Base-by-base conservation (phyloP, 2,113 vertebrate species). In the Catharus fuscescens region DNA sequence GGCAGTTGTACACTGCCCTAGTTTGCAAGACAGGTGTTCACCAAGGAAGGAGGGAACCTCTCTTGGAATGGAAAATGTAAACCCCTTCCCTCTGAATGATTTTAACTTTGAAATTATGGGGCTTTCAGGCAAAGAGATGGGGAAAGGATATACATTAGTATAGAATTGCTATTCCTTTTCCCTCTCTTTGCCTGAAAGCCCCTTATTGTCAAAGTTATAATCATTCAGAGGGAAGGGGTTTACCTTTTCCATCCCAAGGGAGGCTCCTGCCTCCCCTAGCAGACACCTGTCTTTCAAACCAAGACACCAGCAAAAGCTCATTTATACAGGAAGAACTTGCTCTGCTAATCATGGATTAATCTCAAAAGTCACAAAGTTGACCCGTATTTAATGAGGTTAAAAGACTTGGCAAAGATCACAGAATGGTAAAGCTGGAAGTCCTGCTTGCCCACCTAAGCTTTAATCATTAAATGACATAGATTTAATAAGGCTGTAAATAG, bases 351-450 rank as follows among this genome's bases (percentile, higher is more conserved):
- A 4, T 50, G 86, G 90, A 42, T 92, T 93, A 83, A 86, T 94
- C 64, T 62, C 65, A 57, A 23, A 93, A 80, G 81, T 85, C 67
- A 60, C 89, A 76, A 90, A 83, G 90, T 84, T 47, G 80, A 87
- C 92, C 89, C 65, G 77, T 88, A 65, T 82, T 96, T 95, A 92
- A 92, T 74, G 67, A 93, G 85, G 85, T 93, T 96, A 95, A 90
- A 67, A 87, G 92, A 81, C 89, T 95, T 89, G 83, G 73, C 31
- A 5, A 44, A 84, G 80, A 59, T 70, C 67, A 59, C 38, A 21
- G 29, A 64, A 45, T 6, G 11, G 31, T 11, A 59, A 92, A 77
- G 80, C 82, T 61, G 83, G 36, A 44, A 36, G 38, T 18, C 10
- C 10, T 14, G 29, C 32, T 78, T 78, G 65, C 65, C 72, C 65